These are phyloP conservation scores for Falco berigora DNA, from an alignment of 2,797 vertebrate species.

Conservation along the genomic window DNA sequence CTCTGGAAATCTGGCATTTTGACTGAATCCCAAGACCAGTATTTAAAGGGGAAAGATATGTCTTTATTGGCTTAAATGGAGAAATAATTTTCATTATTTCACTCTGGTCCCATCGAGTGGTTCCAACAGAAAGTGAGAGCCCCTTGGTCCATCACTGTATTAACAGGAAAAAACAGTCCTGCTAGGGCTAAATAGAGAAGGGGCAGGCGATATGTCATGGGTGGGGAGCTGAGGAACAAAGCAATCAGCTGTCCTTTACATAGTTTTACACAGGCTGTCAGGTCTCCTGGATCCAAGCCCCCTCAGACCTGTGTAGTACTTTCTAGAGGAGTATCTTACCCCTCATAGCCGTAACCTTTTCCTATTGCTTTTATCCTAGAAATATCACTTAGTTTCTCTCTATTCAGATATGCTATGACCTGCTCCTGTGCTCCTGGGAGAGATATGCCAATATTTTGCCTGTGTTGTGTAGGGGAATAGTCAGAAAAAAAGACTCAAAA, in stretches of 20 bases:
- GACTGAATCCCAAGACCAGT: background rate
- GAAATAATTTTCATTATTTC: background rate
- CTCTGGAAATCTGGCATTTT: background rate
- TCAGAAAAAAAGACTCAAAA: conserved; percentile 14
- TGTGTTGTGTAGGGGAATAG: conserved; percentile 1
- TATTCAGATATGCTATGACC: background rate
- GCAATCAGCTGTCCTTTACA: background rate
- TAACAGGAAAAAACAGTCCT: background rate
- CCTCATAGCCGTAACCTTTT: background rate
- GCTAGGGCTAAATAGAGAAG: background rate
- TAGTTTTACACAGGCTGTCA: background rate
- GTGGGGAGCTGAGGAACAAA: background rate
- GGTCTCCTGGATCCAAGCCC: background rate
- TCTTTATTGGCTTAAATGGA: background rate
- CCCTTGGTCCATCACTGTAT: background rate
- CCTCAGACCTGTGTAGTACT: background rate
- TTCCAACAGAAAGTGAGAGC: background rate
- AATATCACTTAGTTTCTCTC: background rate
- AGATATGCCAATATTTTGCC: conserved; percentile 48
- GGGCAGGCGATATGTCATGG: background rate
- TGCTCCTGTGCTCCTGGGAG: background rate
- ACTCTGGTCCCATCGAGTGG: conserved; percentile 10
- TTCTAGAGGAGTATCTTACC: background rate
- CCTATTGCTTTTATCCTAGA: background rate
- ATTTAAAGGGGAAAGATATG: background rate